Evolutionary conservation across 1,140 invertebrate genomes (phyloP), one percentile per base, ranked within the genome.

Genomic region (Parapsyche elsis): DNA sequence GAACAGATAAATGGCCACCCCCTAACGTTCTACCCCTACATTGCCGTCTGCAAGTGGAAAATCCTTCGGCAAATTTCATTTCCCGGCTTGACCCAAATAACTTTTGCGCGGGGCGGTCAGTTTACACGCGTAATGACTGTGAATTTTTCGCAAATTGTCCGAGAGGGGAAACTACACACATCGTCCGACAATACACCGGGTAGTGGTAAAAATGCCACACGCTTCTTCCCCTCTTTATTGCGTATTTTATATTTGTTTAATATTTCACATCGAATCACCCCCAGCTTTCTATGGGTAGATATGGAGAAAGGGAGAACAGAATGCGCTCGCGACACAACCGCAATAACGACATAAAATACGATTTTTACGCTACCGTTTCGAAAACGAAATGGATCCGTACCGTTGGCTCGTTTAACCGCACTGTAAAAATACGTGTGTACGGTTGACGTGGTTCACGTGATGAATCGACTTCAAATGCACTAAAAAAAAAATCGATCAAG

Each of bases 11-110:
- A 77, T 77, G 75, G 46, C 24, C 45, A 30, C 38, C 57, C 57
- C 57, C 57, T 16, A 19, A 1, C 19, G 1, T 19, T 19, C 57
- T 21, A 19, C 57, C 57, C 57, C 57, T 21, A 53, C 16, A 19
- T 23, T 14, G 9, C 64, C 64, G 26, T 77, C 57, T 45, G 59
- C 75, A 59, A 77, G 53, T 64, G 57, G 75, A 76, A 76, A 76
- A 76, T 76, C 53, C 73, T 76, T 57, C n/a, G 73, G 73, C 61
- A 77, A 77, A 77, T 77, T 77, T 77, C 75, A 77, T 77, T 77
- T 77, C 57, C 59, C 59, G 24, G 57, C 75, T 67, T 45, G 57
- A 53, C 24, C 75, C 53, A 77, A 75, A 75, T 59, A 75, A 75
- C 46, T 75, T 75, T 67, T 75, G 5, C 24, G 73, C 44, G 73